Conservation (phyloP, 2,888 invertebrate genomes). For the Bombylius major region DNA sequence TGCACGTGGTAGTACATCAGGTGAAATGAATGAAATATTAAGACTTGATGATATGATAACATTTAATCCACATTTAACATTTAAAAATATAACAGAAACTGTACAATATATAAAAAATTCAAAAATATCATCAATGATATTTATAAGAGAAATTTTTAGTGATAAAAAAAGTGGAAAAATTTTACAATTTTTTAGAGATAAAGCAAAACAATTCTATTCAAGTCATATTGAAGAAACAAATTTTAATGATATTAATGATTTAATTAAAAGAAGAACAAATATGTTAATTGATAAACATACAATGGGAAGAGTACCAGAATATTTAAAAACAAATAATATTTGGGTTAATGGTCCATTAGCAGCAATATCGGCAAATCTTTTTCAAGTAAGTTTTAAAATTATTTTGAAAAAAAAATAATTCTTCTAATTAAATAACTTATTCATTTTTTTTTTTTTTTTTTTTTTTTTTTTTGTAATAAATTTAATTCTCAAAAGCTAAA, state of each 20-base stretch:
- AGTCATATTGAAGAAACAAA: constrained; percentile 77
- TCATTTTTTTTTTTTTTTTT: background rate
- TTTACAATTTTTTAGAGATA: constrained; percentile 75
- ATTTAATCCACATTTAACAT: constrained; percentile 77
- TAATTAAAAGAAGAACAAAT: constrained; percentile 69
- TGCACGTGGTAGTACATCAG: constrained; percentile 74
- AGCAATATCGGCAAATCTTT: constrained; percentile 69
- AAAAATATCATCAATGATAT: constrained; percentile 68
- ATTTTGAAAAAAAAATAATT: too few relatives aligned
- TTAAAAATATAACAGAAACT: constrained; percentile 75
- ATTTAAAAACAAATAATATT: constrained; percentile 58
- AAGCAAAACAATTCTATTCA: constrained; percentile 76
- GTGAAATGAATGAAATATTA: constrained; percentile 79
- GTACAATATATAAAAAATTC: constrained; percentile 52
- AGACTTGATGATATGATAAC: constrained; percentile 78
- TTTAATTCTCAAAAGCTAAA: constrained; percentile 25
- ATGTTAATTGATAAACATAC: constrained; percentile 66
- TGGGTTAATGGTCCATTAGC: constrained; percentile 63
- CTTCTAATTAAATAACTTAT: background rate
- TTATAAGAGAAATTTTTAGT: constrained; percentile 71
- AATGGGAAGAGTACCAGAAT: constrained; percentile 62
- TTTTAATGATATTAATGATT: constrained; percentile 68
- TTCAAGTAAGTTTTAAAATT: constrained; percentile 44
- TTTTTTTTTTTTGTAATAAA: background rate
- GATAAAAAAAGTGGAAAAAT: constrained; percentile 69